A percentile compares a stretch with the other conserved stretches of the same genome.
Evolutionary conservation across 2,113 vertebrate species (phyloP).

Genomic region (Calidris pygmaea): DNA sequence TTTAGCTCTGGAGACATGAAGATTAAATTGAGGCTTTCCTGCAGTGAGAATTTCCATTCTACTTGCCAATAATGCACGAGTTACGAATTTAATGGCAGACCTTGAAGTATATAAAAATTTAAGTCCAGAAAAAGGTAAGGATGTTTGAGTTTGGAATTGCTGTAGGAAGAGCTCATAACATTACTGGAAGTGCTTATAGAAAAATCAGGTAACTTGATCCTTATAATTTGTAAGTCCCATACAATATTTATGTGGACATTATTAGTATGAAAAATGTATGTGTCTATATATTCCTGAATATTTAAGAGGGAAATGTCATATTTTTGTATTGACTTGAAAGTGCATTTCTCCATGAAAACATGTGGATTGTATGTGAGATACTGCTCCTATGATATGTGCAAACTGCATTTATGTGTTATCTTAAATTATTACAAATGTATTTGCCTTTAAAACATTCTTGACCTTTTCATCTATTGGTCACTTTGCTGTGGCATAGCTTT

Average conservation of each 20-base stretch:
- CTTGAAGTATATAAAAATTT: conserved; percentile 93
- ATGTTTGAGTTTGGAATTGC: not conserved
- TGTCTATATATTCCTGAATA: not conserved
- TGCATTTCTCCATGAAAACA: not conserved
- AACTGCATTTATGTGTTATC: not conserved
- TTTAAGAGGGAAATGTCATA: not conserved
- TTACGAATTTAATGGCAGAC: conserved; percentile 88
- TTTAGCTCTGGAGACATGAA: conserved; percentile 27
- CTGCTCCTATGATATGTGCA: not conserved
- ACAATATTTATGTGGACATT: not conserved
- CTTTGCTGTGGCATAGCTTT: not conserved
- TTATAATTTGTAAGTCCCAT: not conserved
- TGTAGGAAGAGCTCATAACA: not conserved
- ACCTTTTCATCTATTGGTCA: conserved; percentile 23
- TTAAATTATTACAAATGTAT: not conserved
- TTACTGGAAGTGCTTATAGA: not conserved
- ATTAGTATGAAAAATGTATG: not conserved
- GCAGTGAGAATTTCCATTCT: conserved; percentile 50
- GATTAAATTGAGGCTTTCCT: conserved; percentile 57
- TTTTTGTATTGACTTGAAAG: not conserved
- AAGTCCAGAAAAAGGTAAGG: conserved; percentile 91
- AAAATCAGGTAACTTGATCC: not conserved
- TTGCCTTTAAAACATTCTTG: not conserved
- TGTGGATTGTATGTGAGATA: not conserved
- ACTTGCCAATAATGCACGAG: conserved; percentile 69